Evolutionary conservation across 2,888 invertebrate species (phyloP).

Genomic region (Brenthis hecate): DNA sequence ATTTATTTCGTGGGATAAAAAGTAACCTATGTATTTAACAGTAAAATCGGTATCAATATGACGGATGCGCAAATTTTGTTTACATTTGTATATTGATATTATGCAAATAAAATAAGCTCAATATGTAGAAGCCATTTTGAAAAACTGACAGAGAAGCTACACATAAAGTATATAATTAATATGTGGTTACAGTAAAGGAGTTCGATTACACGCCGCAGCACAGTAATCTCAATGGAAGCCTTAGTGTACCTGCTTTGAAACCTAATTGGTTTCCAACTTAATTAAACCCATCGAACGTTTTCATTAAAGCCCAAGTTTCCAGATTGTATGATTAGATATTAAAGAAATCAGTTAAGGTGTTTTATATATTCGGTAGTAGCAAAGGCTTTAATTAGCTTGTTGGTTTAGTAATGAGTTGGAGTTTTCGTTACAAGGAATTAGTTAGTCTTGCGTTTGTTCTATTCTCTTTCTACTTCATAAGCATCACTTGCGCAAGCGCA

Average conservation of each 20-base stretch:
- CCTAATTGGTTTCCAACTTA: slow-evolving; percentile 37
- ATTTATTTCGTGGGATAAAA: too few relatives aligned
- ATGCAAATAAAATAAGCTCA: too few relatives aligned
- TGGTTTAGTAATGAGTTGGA: neutral
- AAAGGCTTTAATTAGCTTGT: slow-evolving; percentile 10
- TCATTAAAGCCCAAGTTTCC: slow-evolving; percentile 20
- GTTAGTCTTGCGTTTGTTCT: too few relatives aligned
- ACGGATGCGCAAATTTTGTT: too few relatives aligned
- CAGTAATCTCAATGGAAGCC: slow-evolving; percentile 36
- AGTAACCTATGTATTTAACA: too few relatives aligned
- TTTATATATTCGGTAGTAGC: slow-evolving; percentile 3
- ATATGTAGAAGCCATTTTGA: too few relatives aligned
- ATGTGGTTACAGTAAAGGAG: slow-evolving; percentile 17
- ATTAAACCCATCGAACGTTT: slow-evolving; percentile 34
- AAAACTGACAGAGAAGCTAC: neutral
- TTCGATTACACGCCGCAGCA: slow-evolving; percentile 24
- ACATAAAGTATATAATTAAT: slow-evolving; percentile 7
- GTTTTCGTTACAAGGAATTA: neutral
- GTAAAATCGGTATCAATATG: too few relatives aligned
- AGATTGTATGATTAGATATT: slow-evolving; percentile 22
- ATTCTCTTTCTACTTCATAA: too few relatives aligned
- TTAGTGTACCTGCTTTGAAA: slow-evolving; percentile 30
- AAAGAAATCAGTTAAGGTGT: slow-evolving; percentile 20
- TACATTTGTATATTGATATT: too few relatives aligned
- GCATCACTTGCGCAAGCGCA: too few relatives aligned